Conservation (phyloP, 2,888 invertebrate species). For the Tenthredo scrophulariae region DNA sequence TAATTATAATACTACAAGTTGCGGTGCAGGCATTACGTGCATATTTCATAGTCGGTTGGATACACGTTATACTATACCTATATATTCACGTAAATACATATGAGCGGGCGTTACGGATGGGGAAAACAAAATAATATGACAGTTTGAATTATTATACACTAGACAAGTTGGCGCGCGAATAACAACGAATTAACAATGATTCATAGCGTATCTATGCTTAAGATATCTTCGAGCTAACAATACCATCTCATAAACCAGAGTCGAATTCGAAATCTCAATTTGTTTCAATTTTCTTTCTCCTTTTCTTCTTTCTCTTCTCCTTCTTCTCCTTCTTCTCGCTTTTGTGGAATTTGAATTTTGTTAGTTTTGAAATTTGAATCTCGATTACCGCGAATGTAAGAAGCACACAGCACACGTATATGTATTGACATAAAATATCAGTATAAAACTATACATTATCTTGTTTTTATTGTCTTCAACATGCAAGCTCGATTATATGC, state of each 20-base stretch:
- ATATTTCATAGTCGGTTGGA: conserved; percentile 20
- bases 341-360: background rate
- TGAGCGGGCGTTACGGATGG: conserved; percentile 17
- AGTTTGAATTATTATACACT: conserved; percentile 41
- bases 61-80: background rate
- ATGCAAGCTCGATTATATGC: background rate
- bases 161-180: conserved; percentile 46
- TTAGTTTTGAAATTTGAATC: background rate
- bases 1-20: background rate
- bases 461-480: background rate
- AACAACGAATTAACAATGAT: conserved; percentile 27
- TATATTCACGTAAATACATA: background rate
- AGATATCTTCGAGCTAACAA: background rate
- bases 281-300: background rate
- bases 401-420: background rate
- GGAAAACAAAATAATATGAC: conserved; percentile 38
- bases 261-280: background rate
- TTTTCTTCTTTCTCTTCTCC: background rate
- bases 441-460: background rate
- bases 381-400: background rate
- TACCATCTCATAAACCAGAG: background rate
- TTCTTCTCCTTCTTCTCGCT: background rate
- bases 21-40: conserved; percentile 23
- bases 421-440: background rate
- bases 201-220: background rate